A percentile compares a stretch with the other conserved stretches of the same genome.
Conservation (phyloP, 2,113 vertebrate genomes). For the Charina bottae region DNA sequence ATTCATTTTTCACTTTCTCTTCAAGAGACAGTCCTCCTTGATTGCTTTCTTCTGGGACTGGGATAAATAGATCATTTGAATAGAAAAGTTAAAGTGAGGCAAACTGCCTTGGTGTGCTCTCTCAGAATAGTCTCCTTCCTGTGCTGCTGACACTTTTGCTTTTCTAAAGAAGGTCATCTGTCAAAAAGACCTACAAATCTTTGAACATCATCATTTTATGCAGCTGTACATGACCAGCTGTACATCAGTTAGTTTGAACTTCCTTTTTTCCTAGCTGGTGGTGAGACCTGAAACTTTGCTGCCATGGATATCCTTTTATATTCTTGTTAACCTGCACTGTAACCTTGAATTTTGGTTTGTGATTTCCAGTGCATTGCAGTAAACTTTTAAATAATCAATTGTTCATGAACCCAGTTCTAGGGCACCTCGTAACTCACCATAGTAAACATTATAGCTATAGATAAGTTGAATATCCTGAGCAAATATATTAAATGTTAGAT, state of each 20-base stretch:
- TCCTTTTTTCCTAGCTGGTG: not conserved
- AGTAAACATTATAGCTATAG: not conserved
- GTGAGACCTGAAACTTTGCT: not conserved
- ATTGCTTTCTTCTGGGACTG: not conserved
- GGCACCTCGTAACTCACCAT: not conserved
- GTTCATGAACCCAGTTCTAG: not conserved
- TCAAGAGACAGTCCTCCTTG: accelerated
- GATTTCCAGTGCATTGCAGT: not conserved
- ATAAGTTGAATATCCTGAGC: not conserved
- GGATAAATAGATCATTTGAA: slow-evolving; percentile 2
- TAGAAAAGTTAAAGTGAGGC: not conserved
- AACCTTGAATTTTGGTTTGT: not conserved
- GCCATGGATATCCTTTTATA: not conserved
- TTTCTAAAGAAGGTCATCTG: not conserved
- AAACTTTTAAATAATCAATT: not conserved
- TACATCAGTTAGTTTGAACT: not conserved
- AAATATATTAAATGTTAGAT: no score
- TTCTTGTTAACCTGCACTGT: not conserved
- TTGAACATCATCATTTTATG: not conserved
- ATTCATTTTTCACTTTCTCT: not conserved
- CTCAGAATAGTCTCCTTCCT: not conserved
- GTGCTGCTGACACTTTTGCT: not conserved
- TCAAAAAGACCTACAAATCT: not conserved
- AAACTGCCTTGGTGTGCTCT: not conserved
- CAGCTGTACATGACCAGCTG: not conserved